Evolutionary conservation across 2,888 invertebrate genomes (phyloP).

Genomic region (Coleophora deauratella): DNA sequence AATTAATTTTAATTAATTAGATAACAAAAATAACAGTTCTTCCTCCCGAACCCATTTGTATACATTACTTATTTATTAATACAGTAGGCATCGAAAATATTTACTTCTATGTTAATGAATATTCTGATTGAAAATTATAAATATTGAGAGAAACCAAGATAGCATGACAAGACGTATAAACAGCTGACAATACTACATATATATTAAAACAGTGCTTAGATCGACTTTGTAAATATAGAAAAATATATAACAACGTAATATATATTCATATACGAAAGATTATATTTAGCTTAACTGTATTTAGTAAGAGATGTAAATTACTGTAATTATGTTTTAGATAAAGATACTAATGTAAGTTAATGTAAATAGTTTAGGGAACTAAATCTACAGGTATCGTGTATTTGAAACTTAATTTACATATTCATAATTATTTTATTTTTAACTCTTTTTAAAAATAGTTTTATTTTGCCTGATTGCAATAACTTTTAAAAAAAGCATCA

Average conservation of each 20-base stretch:
- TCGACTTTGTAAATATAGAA: constrained; percentile 42
- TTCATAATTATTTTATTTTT: no score
- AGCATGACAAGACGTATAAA: constrained; percentile 56
- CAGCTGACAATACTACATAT: constrained; percentile 73
- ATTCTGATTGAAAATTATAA: neutral
- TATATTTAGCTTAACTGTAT: constrained; percentile 53
- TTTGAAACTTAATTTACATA: no score
- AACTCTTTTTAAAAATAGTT: no score
- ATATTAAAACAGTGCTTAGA: constrained; percentile 59
- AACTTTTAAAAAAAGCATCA: no score
- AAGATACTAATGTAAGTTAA: constrained; percentile 32
- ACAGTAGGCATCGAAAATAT: neutral
- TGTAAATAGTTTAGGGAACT: constrained; percentile 45
- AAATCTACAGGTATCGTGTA: constrained; percentile 14
- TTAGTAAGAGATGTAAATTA: constrained; percentile 47
- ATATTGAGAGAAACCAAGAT: constrained; percentile 34
- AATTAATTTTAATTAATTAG: neutral
- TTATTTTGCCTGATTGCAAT: no score
- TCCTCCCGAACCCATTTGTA: neutral
- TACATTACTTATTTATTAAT: neutral
- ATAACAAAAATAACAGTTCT: neutral
- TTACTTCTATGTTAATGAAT: neutral
- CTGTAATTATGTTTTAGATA: constrained; percentile 49
- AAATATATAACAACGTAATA: constrained; percentile 16
- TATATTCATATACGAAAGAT: constrained; percentile 65